Evolutionary conservation across 2,888 invertebrate species (phyloP).

Genomic region (Eupithecia pulchellata): DNA sequence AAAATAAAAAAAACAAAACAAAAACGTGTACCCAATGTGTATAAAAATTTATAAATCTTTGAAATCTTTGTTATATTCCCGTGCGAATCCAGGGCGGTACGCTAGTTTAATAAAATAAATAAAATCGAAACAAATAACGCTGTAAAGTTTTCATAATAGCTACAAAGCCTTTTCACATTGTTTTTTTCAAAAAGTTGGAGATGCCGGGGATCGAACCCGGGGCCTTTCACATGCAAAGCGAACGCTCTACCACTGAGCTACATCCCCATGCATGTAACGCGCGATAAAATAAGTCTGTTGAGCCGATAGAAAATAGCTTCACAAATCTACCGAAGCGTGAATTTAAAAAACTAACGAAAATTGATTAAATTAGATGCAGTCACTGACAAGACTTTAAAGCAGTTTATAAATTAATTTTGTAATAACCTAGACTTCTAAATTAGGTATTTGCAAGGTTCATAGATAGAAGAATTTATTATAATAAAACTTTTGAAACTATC

Average conservation of each 20-base stretch:
- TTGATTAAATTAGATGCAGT: not conserved
- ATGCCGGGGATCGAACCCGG: slow-evolving; percentile 98
- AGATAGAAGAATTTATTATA: not conserved
- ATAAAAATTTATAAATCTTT: too few species aligned
- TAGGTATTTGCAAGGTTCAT: not conserved
- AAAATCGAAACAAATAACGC: too few species aligned
- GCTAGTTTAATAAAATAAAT: too few species aligned
- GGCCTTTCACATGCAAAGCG: slow-evolving; percentile 99
- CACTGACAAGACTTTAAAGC: too few species aligned
- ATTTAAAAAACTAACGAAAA: not conserved
- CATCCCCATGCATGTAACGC: slow-evolving; percentile 86
- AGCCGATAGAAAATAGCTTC: not conserved
- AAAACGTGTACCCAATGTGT: too few species aligned
- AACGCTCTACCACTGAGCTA: slow-evolving; percentile 99
- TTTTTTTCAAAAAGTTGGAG: slow-evolving; percentile 82
- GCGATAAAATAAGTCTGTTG: not conserved
- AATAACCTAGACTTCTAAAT: not conserved
- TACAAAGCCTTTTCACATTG: not conserved
- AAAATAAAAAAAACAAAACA: too few species aligned
- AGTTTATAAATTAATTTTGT: not conserved
- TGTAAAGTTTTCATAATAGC: too few species aligned
- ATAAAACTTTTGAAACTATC: too few species aligned
- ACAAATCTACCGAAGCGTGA: not conserved
- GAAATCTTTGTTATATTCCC: too few species aligned
- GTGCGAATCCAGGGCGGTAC: too few species aligned